phyloP scores from a whole-genome alignment of 2,113 vertebrate genomes.

The Eulemur macaco region DNA sequence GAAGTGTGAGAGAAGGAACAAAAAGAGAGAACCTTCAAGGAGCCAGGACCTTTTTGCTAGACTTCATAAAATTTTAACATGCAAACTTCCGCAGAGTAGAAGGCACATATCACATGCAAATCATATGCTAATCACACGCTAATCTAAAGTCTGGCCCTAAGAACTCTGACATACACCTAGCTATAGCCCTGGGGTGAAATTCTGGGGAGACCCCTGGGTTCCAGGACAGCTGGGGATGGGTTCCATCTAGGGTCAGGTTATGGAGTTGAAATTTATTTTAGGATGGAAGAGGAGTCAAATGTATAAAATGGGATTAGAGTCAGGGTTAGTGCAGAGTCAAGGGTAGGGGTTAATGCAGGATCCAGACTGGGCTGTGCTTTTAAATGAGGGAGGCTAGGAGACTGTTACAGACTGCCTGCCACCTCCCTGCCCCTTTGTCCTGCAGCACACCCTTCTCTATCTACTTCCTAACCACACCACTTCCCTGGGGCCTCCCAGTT shows the following conservation, averaged over 20 bases:
- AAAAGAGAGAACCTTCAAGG: conserved; percentile 66
- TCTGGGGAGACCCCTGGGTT: conserved; percentile 44
- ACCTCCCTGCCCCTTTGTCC: background rate
- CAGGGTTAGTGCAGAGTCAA: background rate
- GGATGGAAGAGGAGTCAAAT: background rate
- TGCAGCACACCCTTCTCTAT: background rate
- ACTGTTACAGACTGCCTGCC: background rate
- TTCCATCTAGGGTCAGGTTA: conserved; percentile 3
- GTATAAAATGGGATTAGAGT: conserved; percentile 20
- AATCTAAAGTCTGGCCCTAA: conserved; percentile 60
- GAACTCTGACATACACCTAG: conserved; percentile 56
- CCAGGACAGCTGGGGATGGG: background rate
- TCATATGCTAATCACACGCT: conserved; percentile 76
- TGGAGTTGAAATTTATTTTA: conserved; percentile 12
- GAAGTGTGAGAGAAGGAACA: conserved; percentile 53
- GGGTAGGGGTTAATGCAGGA: background rate
- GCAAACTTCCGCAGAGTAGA: conserved; percentile 73
- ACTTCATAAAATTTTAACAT: conserved; percentile 81
- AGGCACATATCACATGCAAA: conserved; percentile 69
- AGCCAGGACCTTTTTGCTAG: conserved; percentile 69
- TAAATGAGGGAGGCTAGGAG: background rate
- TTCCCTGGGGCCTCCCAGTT: background rate
- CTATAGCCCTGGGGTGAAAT: conserved; percentile 36
- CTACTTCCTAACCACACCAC: background rate
- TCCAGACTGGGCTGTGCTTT: background rate